Evolutionary conservation across 1,140 invertebrate species (phyloP), one percentile per base, ranked within the genome.

Genomic region (Ceratoteleas bidentatus): DNA sequence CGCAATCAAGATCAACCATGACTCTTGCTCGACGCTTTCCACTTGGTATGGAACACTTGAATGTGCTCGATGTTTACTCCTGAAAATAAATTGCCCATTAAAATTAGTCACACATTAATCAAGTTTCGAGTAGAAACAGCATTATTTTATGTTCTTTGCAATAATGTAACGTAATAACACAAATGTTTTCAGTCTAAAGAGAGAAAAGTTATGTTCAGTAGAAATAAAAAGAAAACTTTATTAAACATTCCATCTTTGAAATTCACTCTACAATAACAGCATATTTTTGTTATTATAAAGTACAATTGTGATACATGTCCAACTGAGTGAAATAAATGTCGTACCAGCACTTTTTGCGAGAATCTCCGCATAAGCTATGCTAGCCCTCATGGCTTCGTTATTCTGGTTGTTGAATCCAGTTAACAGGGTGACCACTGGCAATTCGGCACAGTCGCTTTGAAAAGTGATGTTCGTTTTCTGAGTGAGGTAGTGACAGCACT

Each of bases 401-500:
- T 85, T 88, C 32, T 90, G 86, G 16, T 80, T 87, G 24, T 87
- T 89, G 40, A 91, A 92, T 33, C 93, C 93, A 32, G 93, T 93
- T 16, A 94, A 78, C 6, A 94, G 86, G 5, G 94, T 94, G 0
- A 95, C 94, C 40, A 94, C 88, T 16, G 92, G 89, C n/a, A 90
- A 83, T 73, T 92, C 91, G 5, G 64, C 45, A 9, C 88, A 78
- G 43, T 90, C 88, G 60, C 88, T 89, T n/a, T 89, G 89, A 3
- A 92, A 90, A 32, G 89, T 91, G 58, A 87, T 85, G 70, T 92
- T 93, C 11, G 91, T 92, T 83, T 95, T 94, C 78, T 94, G 92
- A 6, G 93, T 93, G 36, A 95, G 89, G 85, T 94, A 95, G 81
- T 95, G 90, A 70, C 94, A 95, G 86, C 94, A 95, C 79, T 95